Conservation (phyloP, 2,797 vertebrate genomes). For the Hapalemur alaotrensis region DNA sequence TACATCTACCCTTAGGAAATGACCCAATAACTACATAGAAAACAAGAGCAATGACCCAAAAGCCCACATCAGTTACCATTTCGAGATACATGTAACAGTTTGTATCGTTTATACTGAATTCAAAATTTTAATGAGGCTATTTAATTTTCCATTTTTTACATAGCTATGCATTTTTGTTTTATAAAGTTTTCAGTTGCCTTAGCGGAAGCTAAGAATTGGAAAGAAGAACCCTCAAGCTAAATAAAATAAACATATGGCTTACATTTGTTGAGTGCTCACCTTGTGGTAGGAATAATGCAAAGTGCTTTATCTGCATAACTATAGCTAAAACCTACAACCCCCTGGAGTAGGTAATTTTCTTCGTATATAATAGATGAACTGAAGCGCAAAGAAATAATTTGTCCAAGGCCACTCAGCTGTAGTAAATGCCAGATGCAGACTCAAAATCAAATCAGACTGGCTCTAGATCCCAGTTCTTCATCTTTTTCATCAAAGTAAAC, state of each 20-base stretch:
- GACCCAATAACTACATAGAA: not conserved
- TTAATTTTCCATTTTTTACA: constrained; percentile 48
- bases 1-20: not conserved
- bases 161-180: constrained; percentile 26
- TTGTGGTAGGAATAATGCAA: not conserved
- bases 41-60: not conserved
- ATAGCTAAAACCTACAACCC: not conserved
- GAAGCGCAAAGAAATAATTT: constrained; percentile 51
- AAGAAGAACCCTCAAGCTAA: not conserved
- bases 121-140: constrained; percentile 51
- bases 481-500: not conserved
- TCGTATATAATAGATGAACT: constrained; percentile 21
- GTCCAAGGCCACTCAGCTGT: not conserved
- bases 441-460: not conserved
- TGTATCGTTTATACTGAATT: constrained; percentile 20
- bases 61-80: not conserved
- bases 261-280: not conserved
- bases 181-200: constrained; percentile 47
- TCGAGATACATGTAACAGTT: constrained; percentile 3
- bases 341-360: not conserved
- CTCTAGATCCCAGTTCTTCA: not conserved
- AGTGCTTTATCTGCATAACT: constrained; percentile 20
- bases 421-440: not conserved
- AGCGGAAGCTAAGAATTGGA: constrained; percentile 24
- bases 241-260: constrained; percentile 29